These are phyloP conservation scores for Amazona guildingii DNA, from an alignment of 2,113 vertebrate genomes.

Conservation along the genomic window DNA sequence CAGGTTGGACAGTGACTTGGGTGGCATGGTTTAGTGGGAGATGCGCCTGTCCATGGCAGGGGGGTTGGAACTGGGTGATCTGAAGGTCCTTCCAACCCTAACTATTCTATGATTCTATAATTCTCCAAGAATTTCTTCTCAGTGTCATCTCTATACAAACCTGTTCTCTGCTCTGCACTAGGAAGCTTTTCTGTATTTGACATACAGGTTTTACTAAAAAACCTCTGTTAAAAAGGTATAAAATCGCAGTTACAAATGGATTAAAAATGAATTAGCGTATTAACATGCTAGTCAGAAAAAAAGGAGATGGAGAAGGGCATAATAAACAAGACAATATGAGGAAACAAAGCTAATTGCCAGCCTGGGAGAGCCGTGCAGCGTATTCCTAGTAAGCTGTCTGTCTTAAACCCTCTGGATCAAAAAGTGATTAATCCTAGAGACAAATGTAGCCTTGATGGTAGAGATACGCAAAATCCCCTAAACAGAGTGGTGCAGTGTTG, in stretches of 20 bases:
- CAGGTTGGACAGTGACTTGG: too few species aligned
- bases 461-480: constrained; percentile 62
- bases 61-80: too few species aligned
- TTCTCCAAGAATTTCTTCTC: background rate
- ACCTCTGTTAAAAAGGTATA: background rate
- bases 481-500: background rate
- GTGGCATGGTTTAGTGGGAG: too few species aligned
- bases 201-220: background rate
- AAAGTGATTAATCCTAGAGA: constrained; percentile 68
- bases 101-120: too few species aligned
- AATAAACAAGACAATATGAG: constrained; percentile 31
- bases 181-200: background rate
- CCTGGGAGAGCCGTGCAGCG: constrained; percentile 11
- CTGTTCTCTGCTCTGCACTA: background rate
- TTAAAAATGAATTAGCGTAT: background rate
- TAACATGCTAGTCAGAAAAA: background rate
- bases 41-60: too few species aligned
- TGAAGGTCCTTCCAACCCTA: too few species aligned
- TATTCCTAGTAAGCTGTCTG: constrained; percentile 58
- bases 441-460: constrained; percentile 65
- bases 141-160: background rate
- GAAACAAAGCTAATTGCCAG: constrained; percentile 58
- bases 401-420: constrained; percentile 69
- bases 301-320: background rate
- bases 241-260: background rate